Evolutionary conservation across 2,113 vertebrate species (phyloP), one percentile per base, ranked within the genome.

Genomic region (Heterocephalus glaber): DNA sequence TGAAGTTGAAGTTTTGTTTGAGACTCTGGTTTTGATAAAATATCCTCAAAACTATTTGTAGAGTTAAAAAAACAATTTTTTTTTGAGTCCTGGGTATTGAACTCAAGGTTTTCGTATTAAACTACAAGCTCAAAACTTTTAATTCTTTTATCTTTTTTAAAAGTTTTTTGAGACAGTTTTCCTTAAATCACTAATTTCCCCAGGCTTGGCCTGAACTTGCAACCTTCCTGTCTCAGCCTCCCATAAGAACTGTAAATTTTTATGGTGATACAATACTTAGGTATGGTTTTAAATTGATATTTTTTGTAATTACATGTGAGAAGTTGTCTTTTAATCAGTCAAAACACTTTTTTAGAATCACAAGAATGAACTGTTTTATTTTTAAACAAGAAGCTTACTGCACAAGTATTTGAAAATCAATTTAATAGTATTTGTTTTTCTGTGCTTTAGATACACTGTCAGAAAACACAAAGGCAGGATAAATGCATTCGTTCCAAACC

Each of bases 1-100:
- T 95, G 83, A 94, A 76, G n/a, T 12, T 93, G 49, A 95, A 70
- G 19, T 96, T 94, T 92, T 89, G 41, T 58, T 76, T 90, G 60
- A 92, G 83, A 82, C 3, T 95, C 33, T 88, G 20, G 30, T 87
- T 86, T 93, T 89, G 83, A 16, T 92, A 77, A 89, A 84, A 79
- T 86, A 61, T 10, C 19, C 47, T 83, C 20, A 70, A 91, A 86
- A 81, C 13, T 66, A 74, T 2, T 68, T 79, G 7, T 66, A 74
- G 28, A 7, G 22, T 14, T 76, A 49, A 49, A 49, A 49, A 49
- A 6, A 49, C 47, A 5, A 8, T 76, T 20, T 24, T 72, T 41
- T 33, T 77, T 77, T 52, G 19, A 6, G 44, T 30, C 38, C 1
- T 49, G 28, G 70, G 44, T 74, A 33, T 49, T 77, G 74, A 30